A percentile compares a stretch with the other conserved stretches of the same genome.
These are phyloP conservation scores for Menura novaehollandiae DNA, from an alignment of 2,113 vertebrate species.

Conservation along the genomic window DNA sequence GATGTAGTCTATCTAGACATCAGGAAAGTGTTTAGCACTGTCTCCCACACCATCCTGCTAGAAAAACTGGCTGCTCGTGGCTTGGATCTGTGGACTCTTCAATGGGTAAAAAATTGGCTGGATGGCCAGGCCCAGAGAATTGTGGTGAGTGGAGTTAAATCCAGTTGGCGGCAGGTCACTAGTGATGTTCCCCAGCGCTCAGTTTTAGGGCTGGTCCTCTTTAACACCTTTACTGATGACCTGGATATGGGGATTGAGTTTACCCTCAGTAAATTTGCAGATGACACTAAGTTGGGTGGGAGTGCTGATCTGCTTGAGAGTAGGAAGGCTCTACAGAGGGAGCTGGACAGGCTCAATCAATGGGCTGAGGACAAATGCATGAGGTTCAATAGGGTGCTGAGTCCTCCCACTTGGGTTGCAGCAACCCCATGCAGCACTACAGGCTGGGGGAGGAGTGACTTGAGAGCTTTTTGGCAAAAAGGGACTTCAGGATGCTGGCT, in stretches of 20 bases:
- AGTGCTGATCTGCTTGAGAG: neutral
- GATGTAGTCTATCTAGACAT: neutral
- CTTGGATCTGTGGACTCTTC: neutral
- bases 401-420: neutral
- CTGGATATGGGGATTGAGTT: neutral
- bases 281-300: neutral
- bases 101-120: neutral
- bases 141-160: neutral
- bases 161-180: rapidly evolving
- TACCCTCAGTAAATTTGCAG: neutral
- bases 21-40: neutral
- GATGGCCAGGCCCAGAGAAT: neutral
- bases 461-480: neutral
- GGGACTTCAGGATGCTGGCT: neutral
- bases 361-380: neutral
- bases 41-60: neutral
- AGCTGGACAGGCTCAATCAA: neutral
- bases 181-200: neutral
- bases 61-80: neutral
- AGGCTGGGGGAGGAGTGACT: neutral
- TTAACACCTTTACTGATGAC: neutral
- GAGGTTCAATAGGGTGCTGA: neutral
- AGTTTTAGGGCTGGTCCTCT: neutral
- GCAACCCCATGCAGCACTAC: neutral
- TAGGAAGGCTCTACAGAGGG: neutral